phyloP scores from a whole-genome alignment of 92 coral and sea anemone species.

The Metridium senile region DNA sequence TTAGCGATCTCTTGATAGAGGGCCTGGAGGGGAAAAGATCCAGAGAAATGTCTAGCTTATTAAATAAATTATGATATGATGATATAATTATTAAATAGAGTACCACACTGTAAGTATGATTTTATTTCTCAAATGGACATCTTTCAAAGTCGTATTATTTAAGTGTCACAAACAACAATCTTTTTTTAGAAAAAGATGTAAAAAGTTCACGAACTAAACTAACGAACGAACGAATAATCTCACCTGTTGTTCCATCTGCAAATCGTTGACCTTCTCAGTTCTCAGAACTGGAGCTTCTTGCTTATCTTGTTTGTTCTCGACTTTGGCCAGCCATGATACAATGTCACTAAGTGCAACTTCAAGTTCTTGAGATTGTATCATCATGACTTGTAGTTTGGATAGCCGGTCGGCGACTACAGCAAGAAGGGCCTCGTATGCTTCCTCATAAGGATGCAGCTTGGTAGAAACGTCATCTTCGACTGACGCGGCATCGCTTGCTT shows the following conservation, averaged over 20 bases:
- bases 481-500: constrained; percentile 62
- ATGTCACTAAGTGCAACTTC: constrained; percentile 81
- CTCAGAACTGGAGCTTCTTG: constrained; percentile 84
- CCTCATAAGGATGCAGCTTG: constrained; percentile 82
- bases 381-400: constrained; percentile 69
- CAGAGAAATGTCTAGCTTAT: no score
- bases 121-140: no score
- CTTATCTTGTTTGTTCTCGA: constrained; percentile 70
- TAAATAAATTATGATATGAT: no score
- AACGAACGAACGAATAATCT: background rate
- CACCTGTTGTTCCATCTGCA: constrained; percentile 84
- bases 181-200: background rate
- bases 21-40: no score
- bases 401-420: constrained; percentile 82
- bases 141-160: no score
- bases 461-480: constrained; percentile 64
- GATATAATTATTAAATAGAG: no score
- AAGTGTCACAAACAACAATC: background rate
- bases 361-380: constrained; percentile 83
- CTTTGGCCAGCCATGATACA: constrained; percentile 84
- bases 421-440: constrained; percentile 79
- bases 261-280: constrained; percentile 64
- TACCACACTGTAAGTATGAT: no score
- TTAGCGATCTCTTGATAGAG: constrained; percentile 69
- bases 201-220: background rate